Evolutionary conservation across 2,888 invertebrate species (phyloP).

Genomic region (Lasioglossum villosulum): DNA sequence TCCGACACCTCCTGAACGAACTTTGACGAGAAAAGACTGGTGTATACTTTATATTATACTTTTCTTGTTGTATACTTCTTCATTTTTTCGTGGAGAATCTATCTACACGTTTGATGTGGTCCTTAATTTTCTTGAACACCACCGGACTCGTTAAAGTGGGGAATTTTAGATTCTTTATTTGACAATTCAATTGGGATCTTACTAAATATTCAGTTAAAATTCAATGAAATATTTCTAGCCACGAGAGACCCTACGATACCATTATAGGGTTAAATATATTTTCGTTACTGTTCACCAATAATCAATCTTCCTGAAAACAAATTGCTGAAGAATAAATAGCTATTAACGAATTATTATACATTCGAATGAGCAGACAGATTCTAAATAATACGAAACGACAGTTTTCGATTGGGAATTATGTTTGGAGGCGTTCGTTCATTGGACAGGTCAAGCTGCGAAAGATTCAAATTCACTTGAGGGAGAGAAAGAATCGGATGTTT

Average conservation of each 20-base stretch:
- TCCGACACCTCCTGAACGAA: neutral
- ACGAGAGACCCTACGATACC: no score
- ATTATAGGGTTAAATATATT: neutral
- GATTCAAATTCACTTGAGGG: neutral
- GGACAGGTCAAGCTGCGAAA: neutral
- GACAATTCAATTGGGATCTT: no score
- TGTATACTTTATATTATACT: no score
- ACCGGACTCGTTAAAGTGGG: neutral
- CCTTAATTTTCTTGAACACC: neutral
- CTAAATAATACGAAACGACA: neutral
- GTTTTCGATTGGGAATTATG: no score
- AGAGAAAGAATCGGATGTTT: neutral
- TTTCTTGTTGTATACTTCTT: neutral
- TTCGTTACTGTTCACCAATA: no score
- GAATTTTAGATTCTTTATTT: neutral
- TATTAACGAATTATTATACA: neutral
- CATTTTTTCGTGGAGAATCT: neutral
- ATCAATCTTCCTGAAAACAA: neutral
- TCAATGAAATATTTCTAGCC: neutral
- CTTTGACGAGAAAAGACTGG: neutral
- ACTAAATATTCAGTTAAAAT: neutral
- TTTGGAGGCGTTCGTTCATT: neutral
- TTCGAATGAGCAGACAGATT: neutral
- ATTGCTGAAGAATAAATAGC: neutral
- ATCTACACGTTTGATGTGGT: neutral